phyloP scores from a whole-genome alignment of 2,888 invertebrate species.

The Lasioglossum vierecki region DNA sequence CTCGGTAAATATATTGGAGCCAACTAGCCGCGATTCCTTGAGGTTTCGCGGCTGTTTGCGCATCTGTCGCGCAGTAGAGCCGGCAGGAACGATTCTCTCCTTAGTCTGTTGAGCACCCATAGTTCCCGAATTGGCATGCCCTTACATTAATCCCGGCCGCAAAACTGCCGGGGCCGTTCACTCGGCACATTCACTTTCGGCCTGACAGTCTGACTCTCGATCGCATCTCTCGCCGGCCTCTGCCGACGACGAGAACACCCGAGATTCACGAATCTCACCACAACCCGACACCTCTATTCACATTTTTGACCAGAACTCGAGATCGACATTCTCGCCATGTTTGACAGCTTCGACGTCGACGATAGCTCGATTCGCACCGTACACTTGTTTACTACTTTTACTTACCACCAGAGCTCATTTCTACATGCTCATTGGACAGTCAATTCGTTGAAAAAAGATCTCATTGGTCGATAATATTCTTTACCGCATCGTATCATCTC shows the following conservation, averaged over 20 bases:
- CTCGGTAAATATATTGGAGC: constrained; percentile 97
- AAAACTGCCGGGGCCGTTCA: constrained; percentile 59
- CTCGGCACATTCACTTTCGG: constrained; percentile 58
- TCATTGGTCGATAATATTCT: constrained; percentile 38
- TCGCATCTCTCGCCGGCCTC: constrained; percentile 58
- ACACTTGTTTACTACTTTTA: constrained; percentile 59
- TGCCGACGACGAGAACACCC: constrained; percentile 58
- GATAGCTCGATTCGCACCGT: constrained; percentile 57
- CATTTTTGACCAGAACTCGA: constrained; percentile 70
- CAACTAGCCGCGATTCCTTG: constrained; percentile 93
- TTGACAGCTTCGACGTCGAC: constrained; percentile 86
- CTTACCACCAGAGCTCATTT: constrained; percentile 50
- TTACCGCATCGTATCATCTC: constrained; percentile 21
- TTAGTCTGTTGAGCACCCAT: constrained; percentile 98
- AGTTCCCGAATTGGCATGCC: constrained; percentile 85
- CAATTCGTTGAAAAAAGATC: constrained; percentile 25
- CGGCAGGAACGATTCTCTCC: constrained; percentile 91
- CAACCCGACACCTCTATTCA: constrained; percentile 63
- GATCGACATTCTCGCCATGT: constrained; percentile 83
- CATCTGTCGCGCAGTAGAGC: constrained; percentile 89
- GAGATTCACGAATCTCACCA: constrained; percentile 57
- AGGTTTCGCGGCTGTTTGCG: constrained; percentile 90
- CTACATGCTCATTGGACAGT: constrained; percentile 37
- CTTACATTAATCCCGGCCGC: constrained; percentile 65
- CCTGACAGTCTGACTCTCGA: constrained; percentile 47